Conservation (phyloP, 2,113 vertebrate species). For the Saiga tatarica region DNA sequence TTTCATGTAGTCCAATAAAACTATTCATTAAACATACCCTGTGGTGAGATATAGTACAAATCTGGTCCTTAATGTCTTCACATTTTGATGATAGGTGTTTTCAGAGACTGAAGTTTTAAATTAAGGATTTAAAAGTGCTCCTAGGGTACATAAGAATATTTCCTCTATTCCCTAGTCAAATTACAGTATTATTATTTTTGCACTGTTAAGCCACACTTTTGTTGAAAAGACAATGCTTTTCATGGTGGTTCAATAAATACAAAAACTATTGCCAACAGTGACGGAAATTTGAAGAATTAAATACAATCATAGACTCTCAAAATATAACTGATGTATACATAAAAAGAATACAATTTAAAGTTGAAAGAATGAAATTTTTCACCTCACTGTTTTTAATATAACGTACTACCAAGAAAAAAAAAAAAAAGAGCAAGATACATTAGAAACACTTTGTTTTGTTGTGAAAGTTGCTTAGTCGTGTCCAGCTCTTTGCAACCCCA, state of each 20-base stretch:
- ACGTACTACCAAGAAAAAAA: neutral
- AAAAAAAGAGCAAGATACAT: neutral
- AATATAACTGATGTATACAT: neutral
- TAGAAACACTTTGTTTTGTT: slow-evolving; percentile 8
- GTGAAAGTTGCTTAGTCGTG: neutral
- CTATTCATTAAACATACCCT: neutral
- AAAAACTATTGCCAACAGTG: neutral
- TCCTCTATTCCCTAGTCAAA: neutral
- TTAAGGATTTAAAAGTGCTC: slow-evolving; percentile 37
- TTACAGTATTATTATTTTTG: neutral
- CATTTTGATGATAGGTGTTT: slow-evolving; percentile 62
- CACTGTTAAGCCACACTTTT: neutral
- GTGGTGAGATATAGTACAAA: slow-evolving; percentile 49
- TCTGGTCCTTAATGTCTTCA: slow-evolving; percentile 45
- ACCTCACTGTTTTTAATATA: neutral
- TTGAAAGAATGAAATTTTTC: neutral
- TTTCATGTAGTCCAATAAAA: neutral
- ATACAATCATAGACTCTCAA: neutral
- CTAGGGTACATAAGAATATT: neutral
- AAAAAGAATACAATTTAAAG: neutral
- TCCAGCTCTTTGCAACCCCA: neutral
- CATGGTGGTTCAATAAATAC: neutral
- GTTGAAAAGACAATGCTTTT: neutral
- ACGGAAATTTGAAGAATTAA: neutral
- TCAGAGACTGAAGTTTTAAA: slow-evolving; percentile 49